Base-by-base conservation (phyloP, 2,797 vertebrate genomes). In the Sparus aurata region DNA sequence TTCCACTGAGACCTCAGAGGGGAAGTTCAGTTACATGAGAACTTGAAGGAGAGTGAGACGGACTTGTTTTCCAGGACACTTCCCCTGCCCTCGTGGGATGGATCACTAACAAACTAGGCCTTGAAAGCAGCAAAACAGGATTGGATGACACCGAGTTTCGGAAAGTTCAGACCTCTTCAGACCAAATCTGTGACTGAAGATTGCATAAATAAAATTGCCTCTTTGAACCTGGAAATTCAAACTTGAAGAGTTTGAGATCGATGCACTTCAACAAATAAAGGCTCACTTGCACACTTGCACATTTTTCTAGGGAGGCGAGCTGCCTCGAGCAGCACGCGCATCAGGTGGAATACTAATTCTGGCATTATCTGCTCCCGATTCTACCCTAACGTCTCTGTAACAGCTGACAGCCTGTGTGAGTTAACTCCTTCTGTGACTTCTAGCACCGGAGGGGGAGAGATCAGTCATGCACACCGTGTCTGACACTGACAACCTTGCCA, bases 401-500 rank as follows among this genome's bases (percentile, higher is more conserved):
- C 73, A 82, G 81, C 84, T 80, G 87, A 84, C 84, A 83, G 80
- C 53, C 77, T 62, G 66, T 23, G 69, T 17, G 84, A 79, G 75
- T 90, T 90, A 91, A 94, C 91, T 92, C 85, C 68, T 90, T 87
- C 69, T 84, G 83, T 30, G 88, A 79, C 83, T 87, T 69, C 47
- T 38, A 60, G 63, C 71, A 64, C 81, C 43, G 27, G 77, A 82
- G 83, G 85, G 79, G 66, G 70, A 62, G 72, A 70, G 84, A 92
- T 94, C 90, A 86, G 89, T 88, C 91, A 93, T 91, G 91, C 88
- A 87, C 86, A 84, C 83, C 49, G 69, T 87, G 90, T 93, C 89
- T 91, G 92, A 93, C 90, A 90, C 87, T 75, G 90, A 90, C 91
- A 93, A 93, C 92, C 93, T 93, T 92, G 92, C 91, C 88, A 91